Evolutionary conservation across 2,888 invertebrate species (phyloP).

Genomic region (Petrolisthes manimaculis): DNA sequence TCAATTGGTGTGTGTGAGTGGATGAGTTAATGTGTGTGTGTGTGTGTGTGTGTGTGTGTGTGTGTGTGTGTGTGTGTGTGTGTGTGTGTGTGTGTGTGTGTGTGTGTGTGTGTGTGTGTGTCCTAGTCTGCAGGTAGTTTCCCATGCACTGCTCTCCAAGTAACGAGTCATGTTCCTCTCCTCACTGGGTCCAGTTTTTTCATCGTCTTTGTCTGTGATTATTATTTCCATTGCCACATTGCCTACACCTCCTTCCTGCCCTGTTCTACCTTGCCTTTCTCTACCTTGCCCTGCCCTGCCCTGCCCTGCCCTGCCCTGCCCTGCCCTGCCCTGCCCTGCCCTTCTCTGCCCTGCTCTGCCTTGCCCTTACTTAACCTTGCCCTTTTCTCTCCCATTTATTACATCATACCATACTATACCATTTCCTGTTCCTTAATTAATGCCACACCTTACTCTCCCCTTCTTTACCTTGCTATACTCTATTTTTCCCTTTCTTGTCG

Average conservation of each 20-base stretch:
- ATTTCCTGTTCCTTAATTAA: too few relatives aligned
- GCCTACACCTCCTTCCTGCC: background rate
- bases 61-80: slow-evolving; percentile 36
- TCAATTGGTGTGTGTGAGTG: slow-evolving; percentile 14
- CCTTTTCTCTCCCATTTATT: too few relatives aligned
- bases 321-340: background rate
- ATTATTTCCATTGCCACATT: background rate
- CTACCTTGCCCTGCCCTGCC: background rate
- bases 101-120: slow-evolving; percentile 18
- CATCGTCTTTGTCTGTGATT: background rate
- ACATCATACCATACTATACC: too few relatives aligned
- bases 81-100: slow-evolving; percentile 29
- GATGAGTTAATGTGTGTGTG: slow-evolving; percentile 18
- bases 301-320: background rate
- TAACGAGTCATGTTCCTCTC: background rate
- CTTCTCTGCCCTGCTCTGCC: background rate
- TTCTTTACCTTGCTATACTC: too few relatives aligned
- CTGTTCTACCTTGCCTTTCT: background rate
- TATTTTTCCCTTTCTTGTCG: too few relatives aligned
- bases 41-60: slow-evolving; percentile 43
- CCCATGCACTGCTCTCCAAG: background rate
- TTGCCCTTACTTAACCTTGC: too few relatives aligned
- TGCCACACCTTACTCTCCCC: too few relatives aligned
- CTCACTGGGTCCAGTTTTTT: background rate
- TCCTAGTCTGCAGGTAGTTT: slow-evolving; percentile 5